Evolutionary conservation across 2,888 invertebrate species (phyloP), one percentile per base, ranked within the genome.

Genomic region (Heteropelma amictum): DNA sequence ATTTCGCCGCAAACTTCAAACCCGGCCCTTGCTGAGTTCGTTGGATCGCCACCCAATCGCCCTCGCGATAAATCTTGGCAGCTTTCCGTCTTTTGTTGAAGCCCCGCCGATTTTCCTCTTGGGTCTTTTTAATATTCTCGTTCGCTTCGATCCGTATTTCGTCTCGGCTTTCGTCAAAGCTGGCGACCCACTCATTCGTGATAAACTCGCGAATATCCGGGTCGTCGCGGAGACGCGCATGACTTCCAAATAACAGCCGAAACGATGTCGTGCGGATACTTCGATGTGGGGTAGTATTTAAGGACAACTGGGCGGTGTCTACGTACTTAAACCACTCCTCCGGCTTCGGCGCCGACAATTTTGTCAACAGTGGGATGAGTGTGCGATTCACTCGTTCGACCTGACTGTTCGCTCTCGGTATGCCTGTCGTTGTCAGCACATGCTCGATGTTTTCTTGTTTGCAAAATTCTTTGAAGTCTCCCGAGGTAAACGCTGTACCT

Each of bases 401-500:
- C 7, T 68, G 64, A 0, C 71, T 8, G 28, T 28, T 28, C 8
- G 1, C 28, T 28, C 28, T 28, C 28, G 28, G 28, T 28, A 28
- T 28, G 47, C 82, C 72, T n/a, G 89, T 87, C 0, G 78, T 79
- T 38, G 81, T 87, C n/a, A 74, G 47, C 0, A 83, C 68, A 63
- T 76, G 76, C 10, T 77, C 35, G 2, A 79, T 76, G 2, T 26
- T 28, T 7, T 73, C 64, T 1, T 69, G 38, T 7, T 60, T 12
- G 73, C 88, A 88, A 72, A 87, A 89, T 1, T 83, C 76, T 70
- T 80, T 14, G 60, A 89, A 89, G 1, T 82, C 83, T n/a, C 79
- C 51, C 2, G 86, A 82, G 0, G 86, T 86, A 67, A 85, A 89
- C 1, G 89, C 88, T 3, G 85, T 78, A 1, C 88, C 86, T 70